These are phyloP conservation scores for Dallia pectoralis DNA, from an alignment of 2,797 vertebrate genomes.

Conservation along the genomic window DNA sequence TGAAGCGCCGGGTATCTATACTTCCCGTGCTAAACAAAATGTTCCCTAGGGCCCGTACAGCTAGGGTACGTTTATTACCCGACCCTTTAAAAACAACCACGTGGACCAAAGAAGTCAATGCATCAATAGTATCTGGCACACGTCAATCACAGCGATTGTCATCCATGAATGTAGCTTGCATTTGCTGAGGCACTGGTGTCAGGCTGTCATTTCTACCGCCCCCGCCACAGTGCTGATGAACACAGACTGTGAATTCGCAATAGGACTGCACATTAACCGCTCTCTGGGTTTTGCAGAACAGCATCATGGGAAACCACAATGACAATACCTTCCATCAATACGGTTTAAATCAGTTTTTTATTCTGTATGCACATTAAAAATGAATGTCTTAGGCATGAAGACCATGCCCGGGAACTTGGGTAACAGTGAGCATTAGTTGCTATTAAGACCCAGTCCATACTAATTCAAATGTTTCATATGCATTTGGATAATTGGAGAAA, in stretches of 20 bases:
- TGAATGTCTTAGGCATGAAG: background rate
- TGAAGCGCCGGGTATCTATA: no score
- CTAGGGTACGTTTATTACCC: constrained; percentile 15
- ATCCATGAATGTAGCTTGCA: constrained; percentile 42
- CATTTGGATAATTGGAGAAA: no score
- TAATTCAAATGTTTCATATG: no score
- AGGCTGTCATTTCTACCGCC: constrained; percentile 37
- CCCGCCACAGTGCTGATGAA: constrained; percentile 45
- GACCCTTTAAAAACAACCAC: background rate
- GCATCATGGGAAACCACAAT: constrained; percentile 30
- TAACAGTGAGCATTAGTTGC: no score
- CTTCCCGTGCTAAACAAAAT: no score
- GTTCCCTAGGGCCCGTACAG: no score
- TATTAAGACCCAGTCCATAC: no score
- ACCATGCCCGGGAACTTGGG: no score
- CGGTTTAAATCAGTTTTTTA: background rate
- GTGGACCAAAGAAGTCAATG: constrained; percentile 31
- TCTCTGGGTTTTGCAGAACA: constrained; percentile 42
- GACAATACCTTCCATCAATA: background rate
- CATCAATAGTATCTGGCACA: constrained; percentile 54
- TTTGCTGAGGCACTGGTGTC: constrained; percentile 56
- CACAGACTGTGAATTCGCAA: constrained; percentile 59
- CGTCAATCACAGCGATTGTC: constrained; percentile 62
- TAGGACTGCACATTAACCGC: constrained; percentile 66
- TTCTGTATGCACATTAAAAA: background rate